A percentile compares a stretch with the other conserved stretches of the same genome.
These are phyloP conservation scores for Dinocampus coccinellae DNA, from an alignment of 2,888 invertebrate genomes.

Conservation along the genomic window DNA sequence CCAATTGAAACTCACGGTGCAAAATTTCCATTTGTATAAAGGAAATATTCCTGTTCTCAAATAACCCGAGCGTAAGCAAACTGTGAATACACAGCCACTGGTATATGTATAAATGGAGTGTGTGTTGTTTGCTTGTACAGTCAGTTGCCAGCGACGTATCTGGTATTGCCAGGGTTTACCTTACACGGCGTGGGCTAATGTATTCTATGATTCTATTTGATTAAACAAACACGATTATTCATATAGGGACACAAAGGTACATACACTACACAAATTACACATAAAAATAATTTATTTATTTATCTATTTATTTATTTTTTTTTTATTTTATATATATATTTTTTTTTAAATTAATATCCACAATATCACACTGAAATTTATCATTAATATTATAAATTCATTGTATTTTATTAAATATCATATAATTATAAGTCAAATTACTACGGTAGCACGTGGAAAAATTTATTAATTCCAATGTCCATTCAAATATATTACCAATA, in stretches of 20 bases:
- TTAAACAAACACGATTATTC: conserved; percentile 58
- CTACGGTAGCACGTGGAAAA: neutral
- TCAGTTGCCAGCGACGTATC: neutral
- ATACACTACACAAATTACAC: conserved; percentile 7
- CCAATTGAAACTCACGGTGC: neutral
- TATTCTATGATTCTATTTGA: conserved; percentile 53
- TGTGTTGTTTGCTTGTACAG: neutral
- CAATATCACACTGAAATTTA: too few species aligned
- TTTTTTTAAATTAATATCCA: neutral
- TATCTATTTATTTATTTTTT: neutral
- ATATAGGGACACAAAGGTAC: conserved; percentile 42
- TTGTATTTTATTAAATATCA: too few species aligned
- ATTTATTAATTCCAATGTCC: neutral
- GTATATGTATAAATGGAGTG: neutral
- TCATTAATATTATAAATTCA: too few species aligned
- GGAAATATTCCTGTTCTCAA: neutral
- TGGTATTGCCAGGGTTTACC: conserved; percentile 32
- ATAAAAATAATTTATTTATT: too few species aligned
- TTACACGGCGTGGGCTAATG: conserved; percentile 58
- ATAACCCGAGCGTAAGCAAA: neutral
- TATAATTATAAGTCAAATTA: neutral
- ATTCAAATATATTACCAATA: neutral
- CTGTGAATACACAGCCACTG: neutral
- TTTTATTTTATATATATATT: neutral
- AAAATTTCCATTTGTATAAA: neutral